A percentile compares a stretch with the other conserved stretches of the same genome.
phyloP scores from a whole-genome alignment of 1,140 invertebrate species.

The Nasonia longicornis region DNA sequence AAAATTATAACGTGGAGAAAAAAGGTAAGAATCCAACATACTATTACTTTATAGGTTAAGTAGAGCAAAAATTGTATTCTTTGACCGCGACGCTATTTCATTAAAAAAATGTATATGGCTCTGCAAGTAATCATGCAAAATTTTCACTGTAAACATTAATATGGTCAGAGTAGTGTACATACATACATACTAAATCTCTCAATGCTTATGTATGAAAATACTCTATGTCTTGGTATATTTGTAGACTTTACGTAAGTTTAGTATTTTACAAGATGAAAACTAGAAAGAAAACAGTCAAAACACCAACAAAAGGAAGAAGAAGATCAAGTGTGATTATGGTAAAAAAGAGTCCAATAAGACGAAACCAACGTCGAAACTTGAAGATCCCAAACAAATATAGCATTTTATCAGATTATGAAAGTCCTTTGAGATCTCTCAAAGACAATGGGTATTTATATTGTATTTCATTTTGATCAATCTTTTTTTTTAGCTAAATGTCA shows the following conservation, averaged over 20 bases:
- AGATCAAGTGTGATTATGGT: constrained; percentile 24
- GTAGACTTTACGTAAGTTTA: not conserved
- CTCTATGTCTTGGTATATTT: not conserved
- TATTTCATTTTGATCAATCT: not conserved
- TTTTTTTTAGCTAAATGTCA: not conserved
- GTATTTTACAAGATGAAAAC: constrained; percentile 16
- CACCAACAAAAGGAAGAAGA: constrained; percentile 18
- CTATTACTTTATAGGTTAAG: too few relatives aligned
- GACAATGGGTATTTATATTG: constrained; percentile 25
- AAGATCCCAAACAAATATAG: not conserved
- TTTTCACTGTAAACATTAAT: too few relatives aligned
- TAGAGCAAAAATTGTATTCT: too few relatives aligned
- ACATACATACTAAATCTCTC: not conserved
- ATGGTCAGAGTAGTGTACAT: too few relatives aligned
- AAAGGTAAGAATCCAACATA: not conserved
- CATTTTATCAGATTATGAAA: constrained; percentile 27
- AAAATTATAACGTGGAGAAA: not conserved
- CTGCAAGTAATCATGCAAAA: too few relatives aligned
- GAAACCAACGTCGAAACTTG: not conserved
- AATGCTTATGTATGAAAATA: not conserved
- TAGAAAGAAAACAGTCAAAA: constrained; percentile 29
- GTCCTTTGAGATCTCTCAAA: constrained; percentile 35
- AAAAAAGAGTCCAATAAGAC: constrained; percentile 29
- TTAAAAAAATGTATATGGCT: too few relatives aligned
- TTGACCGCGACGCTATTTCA: too few relatives aligned